A percentile compares a stretch with the other conserved stretches of the same genome.
Conservation (phyloP, 2,888 invertebrate species). For the Seladonia tumulorum region DNA sequence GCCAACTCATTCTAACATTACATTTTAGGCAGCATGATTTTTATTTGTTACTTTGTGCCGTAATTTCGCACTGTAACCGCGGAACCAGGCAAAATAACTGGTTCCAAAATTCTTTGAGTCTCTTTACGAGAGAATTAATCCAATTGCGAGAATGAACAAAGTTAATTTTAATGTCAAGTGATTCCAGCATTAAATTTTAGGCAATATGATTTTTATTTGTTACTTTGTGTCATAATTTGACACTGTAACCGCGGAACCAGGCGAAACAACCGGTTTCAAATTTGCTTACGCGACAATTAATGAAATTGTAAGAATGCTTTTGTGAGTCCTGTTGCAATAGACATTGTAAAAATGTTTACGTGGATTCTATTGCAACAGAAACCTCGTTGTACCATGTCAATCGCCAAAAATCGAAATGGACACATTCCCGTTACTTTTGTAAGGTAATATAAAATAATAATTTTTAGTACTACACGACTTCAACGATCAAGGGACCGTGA, state of each 20-base stretch:
- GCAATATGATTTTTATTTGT: background rate
- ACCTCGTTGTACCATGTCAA: background rate
- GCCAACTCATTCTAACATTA: background rate
- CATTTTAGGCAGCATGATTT: too few species aligned
- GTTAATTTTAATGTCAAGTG: too few species aligned
- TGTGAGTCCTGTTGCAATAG: background rate
- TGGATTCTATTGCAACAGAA: background rate
- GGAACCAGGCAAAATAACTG: too few species aligned
- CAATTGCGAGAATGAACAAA: too few species aligned
- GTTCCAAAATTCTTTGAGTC: too few species aligned
- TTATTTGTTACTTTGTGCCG: too few species aligned
- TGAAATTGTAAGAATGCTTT: background rate
- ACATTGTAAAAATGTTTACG: background rate
- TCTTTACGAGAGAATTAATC: too few species aligned
- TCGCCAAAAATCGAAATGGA: too few species aligned
- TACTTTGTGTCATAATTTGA: background rate
- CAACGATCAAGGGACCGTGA: too few species aligned
- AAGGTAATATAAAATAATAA: background rate
- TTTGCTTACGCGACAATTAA: background rate
- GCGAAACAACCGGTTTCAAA: background rate
- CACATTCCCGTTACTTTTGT: background rate
- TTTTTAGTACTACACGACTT: background rate
- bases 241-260: background rate
- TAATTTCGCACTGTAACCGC: too few species aligned
- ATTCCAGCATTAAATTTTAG: background rate